A percentile compares a stretch with the other conserved stretches of the same genome.
phyloP scores from a whole-genome alignment of 2,888 invertebrate genomes.

The Imbricaverruca yamaguchii region DNA sequence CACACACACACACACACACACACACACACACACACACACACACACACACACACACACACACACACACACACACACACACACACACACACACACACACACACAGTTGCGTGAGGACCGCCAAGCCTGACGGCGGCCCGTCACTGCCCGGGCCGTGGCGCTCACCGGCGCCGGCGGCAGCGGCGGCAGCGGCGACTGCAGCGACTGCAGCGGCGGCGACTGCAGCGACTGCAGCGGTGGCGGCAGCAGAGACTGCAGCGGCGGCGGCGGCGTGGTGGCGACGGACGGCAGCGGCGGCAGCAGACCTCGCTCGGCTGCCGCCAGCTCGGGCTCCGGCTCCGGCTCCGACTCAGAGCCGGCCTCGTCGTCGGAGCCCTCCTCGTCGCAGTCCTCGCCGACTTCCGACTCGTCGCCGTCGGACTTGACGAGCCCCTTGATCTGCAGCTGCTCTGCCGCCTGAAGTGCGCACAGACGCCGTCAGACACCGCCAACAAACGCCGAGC shows the following conservation, averaged over 20 bases:
- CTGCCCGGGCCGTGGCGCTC: not conserved
- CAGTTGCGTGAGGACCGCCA: too few relatives aligned
- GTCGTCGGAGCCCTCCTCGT: not conserved
- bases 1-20: too few relatives aligned
- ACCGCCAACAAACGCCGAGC: too few relatives aligned
- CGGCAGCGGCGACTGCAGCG: not conserved
- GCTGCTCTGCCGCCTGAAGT: conserved; percentile 1
- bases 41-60: too few relatives aligned
- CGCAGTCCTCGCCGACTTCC: not conserved
- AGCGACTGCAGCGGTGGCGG: not conserved
- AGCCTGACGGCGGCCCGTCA: too few relatives aligned
- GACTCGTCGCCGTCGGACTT: conserved; percentile 18
- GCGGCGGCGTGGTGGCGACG: not conserved
- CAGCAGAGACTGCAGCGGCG: conserved; percentile 6
- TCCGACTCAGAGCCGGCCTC: not conserved
- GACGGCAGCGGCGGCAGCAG: not conserved
- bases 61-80: too few relatives aligned
- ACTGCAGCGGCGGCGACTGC: not conserved
- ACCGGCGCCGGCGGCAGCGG: not conserved
- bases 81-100: too few relatives aligned
- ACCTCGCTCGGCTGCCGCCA: not conserved
- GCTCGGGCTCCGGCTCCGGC: not conserved
- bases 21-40: too few relatives aligned
- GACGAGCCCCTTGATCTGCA: conserved; percentile 22
- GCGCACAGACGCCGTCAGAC: not conserved